Conservation (phyloP, 2,888 invertebrate genomes). For the Eugnorisma glareosa region DNA sequence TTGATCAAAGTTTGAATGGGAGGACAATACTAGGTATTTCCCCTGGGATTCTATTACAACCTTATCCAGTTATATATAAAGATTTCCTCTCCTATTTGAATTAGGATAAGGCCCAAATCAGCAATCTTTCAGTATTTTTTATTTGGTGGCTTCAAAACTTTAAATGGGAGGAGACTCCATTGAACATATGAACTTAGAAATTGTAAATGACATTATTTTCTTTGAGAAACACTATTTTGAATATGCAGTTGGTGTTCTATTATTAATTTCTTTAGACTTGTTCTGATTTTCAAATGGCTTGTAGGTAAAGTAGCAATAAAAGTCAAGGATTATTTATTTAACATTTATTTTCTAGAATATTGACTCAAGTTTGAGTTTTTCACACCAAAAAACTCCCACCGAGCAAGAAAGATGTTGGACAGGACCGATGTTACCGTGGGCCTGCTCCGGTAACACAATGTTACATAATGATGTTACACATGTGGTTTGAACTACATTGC, state of each 20-base stretch:
- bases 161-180: slow-evolving; percentile 37
- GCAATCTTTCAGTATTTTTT: neutral
- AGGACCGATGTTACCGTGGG: slow-evolving; percentile 56
- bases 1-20: neutral
- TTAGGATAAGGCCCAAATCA: neutral
- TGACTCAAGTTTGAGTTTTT: slow-evolving; percentile 83
- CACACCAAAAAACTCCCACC: slow-evolving; percentile 83
- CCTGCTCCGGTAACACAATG: slow-evolving; percentile 54
- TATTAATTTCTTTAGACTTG: neutral
- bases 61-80: too few species aligned
- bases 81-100: neutral
- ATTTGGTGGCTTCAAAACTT: slow-evolving; percentile 15
- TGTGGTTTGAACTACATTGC: slow-evolving; percentile 73
- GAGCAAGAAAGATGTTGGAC: slow-evolving; percentile 73
- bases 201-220: neutral
- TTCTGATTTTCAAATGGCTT: slow-evolving; percentile 28
- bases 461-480: slow-evolving; percentile 63
- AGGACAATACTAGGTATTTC: neutral
- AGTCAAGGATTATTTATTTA: slow-evolving; percentile 73
- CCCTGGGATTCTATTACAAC: too few species aligned
- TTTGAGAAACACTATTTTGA: neutral
- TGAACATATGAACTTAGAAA: neutral
- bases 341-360: slow-evolving; percentile 82
- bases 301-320: slow-evolving; percentile 64
- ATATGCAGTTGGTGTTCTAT: slow-evolving; percentile 2